These are phyloP conservation scores for Periophthalmodon schlosseri DNA, from an alignment of 2,113 vertebrate species.

Conservation along the genomic window DNA sequence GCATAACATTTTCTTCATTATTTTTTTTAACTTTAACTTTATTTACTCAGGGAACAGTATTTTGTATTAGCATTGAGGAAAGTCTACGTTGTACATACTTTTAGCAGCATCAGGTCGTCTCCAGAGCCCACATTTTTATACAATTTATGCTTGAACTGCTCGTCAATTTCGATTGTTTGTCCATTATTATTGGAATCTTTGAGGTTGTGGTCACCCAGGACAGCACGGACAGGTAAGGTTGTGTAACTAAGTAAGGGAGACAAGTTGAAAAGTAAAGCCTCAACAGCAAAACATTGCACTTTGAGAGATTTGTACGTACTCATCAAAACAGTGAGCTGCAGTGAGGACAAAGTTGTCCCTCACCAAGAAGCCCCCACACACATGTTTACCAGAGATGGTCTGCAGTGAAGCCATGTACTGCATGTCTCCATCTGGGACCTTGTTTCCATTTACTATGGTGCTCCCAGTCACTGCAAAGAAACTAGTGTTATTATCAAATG, in stretches of 20 bases:
- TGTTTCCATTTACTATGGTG: conserved; percentile 72
- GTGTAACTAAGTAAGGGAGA: neutral
- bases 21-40: too few species aligned
- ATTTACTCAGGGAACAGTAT: too few species aligned
- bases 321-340: conserved; percentile 56
- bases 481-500: neutral
- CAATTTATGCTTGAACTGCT: neutral
- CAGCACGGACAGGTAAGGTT: conserved; percentile 21
- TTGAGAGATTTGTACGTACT: conserved; percentile 17
- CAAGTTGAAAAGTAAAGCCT: neutral
- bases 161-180: neutral
- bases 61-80: neutral
- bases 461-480: conserved; percentile 20
- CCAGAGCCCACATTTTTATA: fast-evolving
- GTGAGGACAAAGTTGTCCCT: conserved; percentile 68
- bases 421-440: conserved; percentile 52
- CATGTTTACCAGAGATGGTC: conserved; percentile 29
- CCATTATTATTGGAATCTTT: fast-evolving
- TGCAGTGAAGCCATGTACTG: conserved; percentile 75
- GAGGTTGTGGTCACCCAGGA: conserved; percentile 58
- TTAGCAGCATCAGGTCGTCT: conserved; percentile 71
- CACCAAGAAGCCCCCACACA: conserved; percentile 74
- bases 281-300: neutral
- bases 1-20: too few species aligned
- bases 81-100: conserved; percentile 40